These are phyloP conservation scores for Nasonia vitripennis DNA, from an alignment of 1,140 invertebrate species.

Conservation along the genomic window DNA sequence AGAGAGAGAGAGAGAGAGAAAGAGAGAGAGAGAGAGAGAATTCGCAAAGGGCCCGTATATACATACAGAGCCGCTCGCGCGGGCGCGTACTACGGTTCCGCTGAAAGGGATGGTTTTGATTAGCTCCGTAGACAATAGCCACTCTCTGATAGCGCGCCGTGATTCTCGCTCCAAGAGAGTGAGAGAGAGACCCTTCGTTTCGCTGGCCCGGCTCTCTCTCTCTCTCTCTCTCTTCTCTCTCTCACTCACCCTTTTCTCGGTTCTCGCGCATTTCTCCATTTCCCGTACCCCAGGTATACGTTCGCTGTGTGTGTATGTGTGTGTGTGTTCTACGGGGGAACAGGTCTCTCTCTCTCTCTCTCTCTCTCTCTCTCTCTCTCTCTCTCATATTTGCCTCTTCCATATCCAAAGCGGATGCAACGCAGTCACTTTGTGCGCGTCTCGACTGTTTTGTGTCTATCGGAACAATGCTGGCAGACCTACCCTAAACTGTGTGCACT, in stretches of 20 bases:
- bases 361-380: constrained; percentile 37
- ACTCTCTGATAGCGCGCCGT: constrained; percentile 66
- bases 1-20: too few relatives aligned
- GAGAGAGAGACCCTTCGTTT: not conserved
- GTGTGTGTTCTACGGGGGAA: not conserved
- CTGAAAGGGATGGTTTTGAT: constrained; percentile 75
- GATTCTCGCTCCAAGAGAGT: constrained; percentile 37
- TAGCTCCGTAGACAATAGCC: constrained; percentile 75
- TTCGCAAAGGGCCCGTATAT: constrained; percentile 36
- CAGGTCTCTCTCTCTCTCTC: constrained; percentile 3
- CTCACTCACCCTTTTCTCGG: constrained; percentile 52
- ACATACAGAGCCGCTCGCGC: constrained; percentile 41
- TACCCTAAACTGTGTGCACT: not conserved
- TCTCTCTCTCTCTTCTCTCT: constrained; percentile 33
- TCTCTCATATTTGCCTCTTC: constrained; percentile 56
- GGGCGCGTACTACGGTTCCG: constrained; percentile 60
- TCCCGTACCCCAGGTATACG: constrained; percentile 50
- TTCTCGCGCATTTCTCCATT: constrained; percentile 53
- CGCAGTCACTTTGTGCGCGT: constrained; percentile 73
- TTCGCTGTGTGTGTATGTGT: constrained; percentile 37
- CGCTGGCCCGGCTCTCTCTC: constrained; percentile 44
- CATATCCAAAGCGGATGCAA: constrained; percentile 65
- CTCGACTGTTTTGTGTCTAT: constrained; percentile 73
- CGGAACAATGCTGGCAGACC: constrained; percentile 67
- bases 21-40: not conserved